Conservation (phyloP, 92 coral and sea anemone species). For the Epizoanthus illoricatus region DNA sequence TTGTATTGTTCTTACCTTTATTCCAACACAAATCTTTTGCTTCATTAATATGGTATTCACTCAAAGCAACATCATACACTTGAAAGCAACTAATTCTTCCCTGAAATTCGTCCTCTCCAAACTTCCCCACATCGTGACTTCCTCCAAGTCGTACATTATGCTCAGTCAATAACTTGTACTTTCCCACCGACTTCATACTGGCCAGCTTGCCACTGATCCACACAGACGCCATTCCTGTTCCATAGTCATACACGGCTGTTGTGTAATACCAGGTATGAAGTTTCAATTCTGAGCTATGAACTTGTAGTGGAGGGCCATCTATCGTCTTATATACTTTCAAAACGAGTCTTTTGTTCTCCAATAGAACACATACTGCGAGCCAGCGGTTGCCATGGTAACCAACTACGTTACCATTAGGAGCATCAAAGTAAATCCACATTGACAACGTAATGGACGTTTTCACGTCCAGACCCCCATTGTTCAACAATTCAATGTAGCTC, state of each 20-base stretch:
- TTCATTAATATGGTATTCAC: background rate
- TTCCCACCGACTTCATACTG: background rate
- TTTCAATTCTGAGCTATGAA: background rate
- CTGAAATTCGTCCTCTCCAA: background rate
- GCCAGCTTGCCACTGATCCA: background rate
- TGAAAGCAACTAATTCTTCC: conserved; percentile 37
- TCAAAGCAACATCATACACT: conserved; percentile 20
- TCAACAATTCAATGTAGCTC: background rate
- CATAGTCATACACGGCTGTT: background rate
- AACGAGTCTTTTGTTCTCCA: background rate
- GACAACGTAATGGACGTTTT: conserved; percentile 3
- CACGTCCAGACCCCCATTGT: background rate
- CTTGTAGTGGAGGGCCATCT: no score
- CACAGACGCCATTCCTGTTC: background rate
- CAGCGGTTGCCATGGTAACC: conserved; percentile 7
- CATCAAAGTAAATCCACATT: conserved; percentile 25
- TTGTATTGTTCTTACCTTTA: background rate
- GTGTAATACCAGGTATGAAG: conserved; percentile 12
- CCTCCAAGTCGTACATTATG: conserved; percentile 27
- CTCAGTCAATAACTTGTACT: background rate
- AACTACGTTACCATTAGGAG: conserved; percentile 10
- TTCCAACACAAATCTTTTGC: conserved; percentile 23
- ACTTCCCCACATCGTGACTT: background rate
- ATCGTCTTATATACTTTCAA: background rate
- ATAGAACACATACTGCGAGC: background rate